Conservation (phyloP, 2,888 invertebrate species). For the Calliphora vomitoria region DNA sequence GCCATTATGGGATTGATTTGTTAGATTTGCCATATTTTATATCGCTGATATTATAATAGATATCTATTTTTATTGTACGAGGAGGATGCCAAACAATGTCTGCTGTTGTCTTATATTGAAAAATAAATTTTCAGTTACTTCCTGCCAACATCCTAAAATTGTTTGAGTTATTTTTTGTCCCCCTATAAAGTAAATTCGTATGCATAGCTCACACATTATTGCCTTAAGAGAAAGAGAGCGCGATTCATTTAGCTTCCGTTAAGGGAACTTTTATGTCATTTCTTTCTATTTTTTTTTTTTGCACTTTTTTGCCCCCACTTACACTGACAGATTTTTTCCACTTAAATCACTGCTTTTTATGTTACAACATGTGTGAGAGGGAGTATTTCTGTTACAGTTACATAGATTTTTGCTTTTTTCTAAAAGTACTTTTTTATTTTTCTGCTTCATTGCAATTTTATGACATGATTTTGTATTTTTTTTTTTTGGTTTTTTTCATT, state of each 20-base stretch:
- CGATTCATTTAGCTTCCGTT: constrained; percentile 24
- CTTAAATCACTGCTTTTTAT: constrained; percentile 46
- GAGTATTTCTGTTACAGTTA: constrained; percentile 23
- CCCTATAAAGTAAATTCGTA: not conserved
- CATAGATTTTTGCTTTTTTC: not conserved
- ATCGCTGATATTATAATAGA: too few relatives aligned
- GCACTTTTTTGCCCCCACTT: not conserved
- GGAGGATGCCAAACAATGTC: too few relatives aligned
- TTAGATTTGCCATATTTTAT: too few relatives aligned
- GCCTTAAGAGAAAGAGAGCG: not conserved
- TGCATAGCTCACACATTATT: constrained; percentile 12
- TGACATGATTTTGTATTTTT: constrained; percentile 29
- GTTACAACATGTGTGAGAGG: not conserved
- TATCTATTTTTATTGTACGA: too few relatives aligned
- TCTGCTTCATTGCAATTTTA: constrained; percentile 62
- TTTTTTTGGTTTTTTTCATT: constrained; percentile 10
- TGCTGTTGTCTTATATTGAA: too few relatives aligned
- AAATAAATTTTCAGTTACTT: too few relatives aligned
- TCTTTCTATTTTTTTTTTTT: not conserved
- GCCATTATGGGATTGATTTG: too few relatives aligned
- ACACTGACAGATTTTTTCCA: constrained; percentile 39
- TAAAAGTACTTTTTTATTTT: not conserved
- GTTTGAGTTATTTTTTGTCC: not conserved
- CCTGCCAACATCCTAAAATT: not conserved
- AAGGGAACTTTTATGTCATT: constrained; percentile 13